These are phyloP conservation scores for Notothenia coriiceps DNA, from an alignment of 2,113 vertebrate genomes.

Conservation along the genomic window DNA sequence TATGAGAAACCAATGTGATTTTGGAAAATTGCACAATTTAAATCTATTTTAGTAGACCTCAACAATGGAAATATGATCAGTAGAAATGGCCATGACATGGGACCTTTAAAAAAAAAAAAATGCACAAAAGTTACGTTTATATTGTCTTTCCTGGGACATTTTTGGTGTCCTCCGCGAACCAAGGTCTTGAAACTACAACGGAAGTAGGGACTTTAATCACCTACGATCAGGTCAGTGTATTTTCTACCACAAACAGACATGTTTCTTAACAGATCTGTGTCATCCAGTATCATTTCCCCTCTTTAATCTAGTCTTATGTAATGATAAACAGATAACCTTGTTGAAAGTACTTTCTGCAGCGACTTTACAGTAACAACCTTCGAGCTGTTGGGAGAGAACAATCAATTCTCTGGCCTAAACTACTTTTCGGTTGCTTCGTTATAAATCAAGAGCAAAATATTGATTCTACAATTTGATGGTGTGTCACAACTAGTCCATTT, in stretches of 20 bases:
- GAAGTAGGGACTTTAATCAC: too few species aligned
- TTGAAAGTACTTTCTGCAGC: background rate
- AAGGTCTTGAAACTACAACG: too few species aligned
- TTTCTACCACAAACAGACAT: background rate
- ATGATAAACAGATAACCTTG: background rate
- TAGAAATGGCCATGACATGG: too few species aligned
- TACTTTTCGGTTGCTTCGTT: background rate
- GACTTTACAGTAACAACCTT: slow-evolving; percentile 15
- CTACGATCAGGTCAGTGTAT: background rate
- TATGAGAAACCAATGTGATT: too few species aligned
- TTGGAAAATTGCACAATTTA: too few species aligned
- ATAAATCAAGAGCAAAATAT: slow-evolving; percentile 22
- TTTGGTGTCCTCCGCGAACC: too few species aligned
- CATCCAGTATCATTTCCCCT: background rate
- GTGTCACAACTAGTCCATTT: slow-evolving; percentile 11
- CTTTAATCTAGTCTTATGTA: background rate
- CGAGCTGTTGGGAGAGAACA: background rate
- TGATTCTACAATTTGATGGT: slow-evolving; percentile 14
- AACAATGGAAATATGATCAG: too few species aligned
- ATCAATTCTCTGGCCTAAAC: slow-evolving; percentile 1
- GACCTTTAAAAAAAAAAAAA: too few species aligned
- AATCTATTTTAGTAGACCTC: too few species aligned
- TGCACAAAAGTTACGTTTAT: too few species aligned
- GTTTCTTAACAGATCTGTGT: background rate
- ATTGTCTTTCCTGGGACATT: too few species aligned